Evolutionary conservation across 2,113 vertebrate species (phyloP), one percentile per base, ranked within the genome.

Genomic region (Mesoclemmys tuberculata): DNA sequence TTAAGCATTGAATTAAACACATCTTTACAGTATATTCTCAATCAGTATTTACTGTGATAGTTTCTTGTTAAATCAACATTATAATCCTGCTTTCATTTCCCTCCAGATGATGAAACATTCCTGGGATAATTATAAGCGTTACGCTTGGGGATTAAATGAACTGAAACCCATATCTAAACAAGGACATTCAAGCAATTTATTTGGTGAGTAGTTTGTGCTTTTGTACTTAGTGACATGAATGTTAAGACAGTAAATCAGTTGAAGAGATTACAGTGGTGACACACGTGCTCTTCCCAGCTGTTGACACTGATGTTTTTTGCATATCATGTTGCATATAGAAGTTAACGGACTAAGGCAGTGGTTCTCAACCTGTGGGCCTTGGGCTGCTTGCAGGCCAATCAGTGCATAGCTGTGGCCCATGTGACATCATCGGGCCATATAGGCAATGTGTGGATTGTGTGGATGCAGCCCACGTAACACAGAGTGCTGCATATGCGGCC

Each of bases 141-240:
- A 99, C 54, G 99, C 99, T 83, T 99, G 99, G 99, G 99, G 99
- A 98, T 98, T 99, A 98, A 99, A 99, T 96, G 99, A 99, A 98
- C 98, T 99, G 96, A 98, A 99, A 95, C 99, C 99, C 14, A 95
- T 99, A 98, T 99, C 99, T 94, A 99, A 99, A 98, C 98, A 99
- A 98, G 99, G 99, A 97, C 99, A 99, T 98, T 99, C 99, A 78
- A 99, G 99, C 98, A 99, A 99, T 98, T 99, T 99, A 96, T 99
- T 99, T 98, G 99, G 99, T 99, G 97, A 99, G 99, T 99, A 98
- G 80, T 94, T 71, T 89, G 61, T 95, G 51, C 84, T 97, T 97
- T 97, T 92, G 82, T 97, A 89, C 90, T 97, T 96, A 94, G 79
- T 97, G 90, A 96, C 77, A 52, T 87, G 93, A 95, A 44, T 81